These are phyloP conservation scores for Octonoba sinensis DNA, from an alignment of 2,888 invertebrate genomes.

Conservation along the genomic window DNA sequence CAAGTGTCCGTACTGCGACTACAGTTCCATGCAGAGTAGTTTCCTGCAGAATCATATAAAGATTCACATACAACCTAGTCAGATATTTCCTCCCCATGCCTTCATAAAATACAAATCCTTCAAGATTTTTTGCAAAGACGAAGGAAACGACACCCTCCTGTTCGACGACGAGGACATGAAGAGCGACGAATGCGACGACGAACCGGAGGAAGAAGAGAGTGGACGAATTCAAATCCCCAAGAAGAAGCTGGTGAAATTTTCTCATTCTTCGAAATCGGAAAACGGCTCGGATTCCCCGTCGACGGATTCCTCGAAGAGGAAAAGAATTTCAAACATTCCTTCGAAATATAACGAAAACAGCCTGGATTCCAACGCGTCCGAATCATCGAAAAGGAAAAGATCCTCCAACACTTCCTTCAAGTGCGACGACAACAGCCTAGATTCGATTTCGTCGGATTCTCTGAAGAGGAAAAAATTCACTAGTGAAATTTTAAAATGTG, in stretches of 20 bases:
- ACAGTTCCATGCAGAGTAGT: slow-evolving; percentile 81
- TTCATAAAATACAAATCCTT: slow-evolving; percentile 56
- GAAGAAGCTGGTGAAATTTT: not conserved
- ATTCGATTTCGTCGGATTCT: not conserved
- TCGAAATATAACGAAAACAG: not conserved
- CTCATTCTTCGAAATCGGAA: not conserved
- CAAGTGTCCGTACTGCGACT: slow-evolving; percentile 86
- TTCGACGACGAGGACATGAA: slow-evolving; percentile 51
- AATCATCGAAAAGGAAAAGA: slow-evolving; percentile 26
- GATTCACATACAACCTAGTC: slow-evolving; percentile 77
- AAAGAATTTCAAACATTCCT: slow-evolving; percentile 7
- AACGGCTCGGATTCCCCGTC: not conserved
- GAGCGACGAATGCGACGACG: not conserved
- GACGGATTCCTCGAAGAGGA: not conserved
- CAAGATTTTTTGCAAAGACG: slow-evolving; percentile 45
- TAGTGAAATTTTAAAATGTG: slow-evolving; percentile 9
- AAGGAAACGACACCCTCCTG: slow-evolving; percentile 21
- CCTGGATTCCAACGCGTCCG: slow-evolving; percentile 7
- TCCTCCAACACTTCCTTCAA: not conserved
- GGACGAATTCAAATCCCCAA: not conserved
- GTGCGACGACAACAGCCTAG: not conserved
- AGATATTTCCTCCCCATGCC: slow-evolving; percentile 48
- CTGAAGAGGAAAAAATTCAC: slow-evolving; percentile 6
- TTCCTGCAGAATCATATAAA: slow-evolving; percentile 84
- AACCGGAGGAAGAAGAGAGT: not conserved